phyloP scores from a whole-genome alignment of 2,888 invertebrate genomes.

The Parnassius apollo region DNA sequence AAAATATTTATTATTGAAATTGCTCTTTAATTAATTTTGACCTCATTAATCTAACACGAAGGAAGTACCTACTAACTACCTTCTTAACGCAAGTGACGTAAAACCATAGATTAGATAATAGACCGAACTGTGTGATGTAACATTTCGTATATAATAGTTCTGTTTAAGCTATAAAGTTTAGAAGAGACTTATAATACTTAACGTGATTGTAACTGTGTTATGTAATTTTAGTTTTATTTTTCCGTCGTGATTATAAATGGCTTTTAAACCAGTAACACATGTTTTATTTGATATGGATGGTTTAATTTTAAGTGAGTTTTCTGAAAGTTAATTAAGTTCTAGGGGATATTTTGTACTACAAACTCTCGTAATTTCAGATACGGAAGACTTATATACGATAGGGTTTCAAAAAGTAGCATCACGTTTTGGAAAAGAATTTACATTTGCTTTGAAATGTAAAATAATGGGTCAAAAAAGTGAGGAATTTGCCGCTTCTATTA shows the following conservation, averaged over 20 bases:
- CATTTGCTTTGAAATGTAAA: constrained; percentile 87
- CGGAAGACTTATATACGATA: constrained; percentile 88
- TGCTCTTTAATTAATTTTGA: too few species aligned
- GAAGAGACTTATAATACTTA: background rate
- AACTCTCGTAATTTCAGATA: constrained; percentile 81
- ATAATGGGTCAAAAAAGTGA: constrained; percentile 86
- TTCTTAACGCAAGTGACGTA: background rate
- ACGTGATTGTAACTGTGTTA: constrained; percentile 1
- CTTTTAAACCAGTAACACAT: constrained; percentile 68
- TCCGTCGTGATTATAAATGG: constrained; percentile 38
- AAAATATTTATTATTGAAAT: too few species aligned
- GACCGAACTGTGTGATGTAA: constrained; percentile 14
- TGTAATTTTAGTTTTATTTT: constrained; percentile 1
- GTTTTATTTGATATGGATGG: constrained; percentile 76
- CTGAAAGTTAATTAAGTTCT: too few species aligned
- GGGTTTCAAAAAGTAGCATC: constrained; percentile 85
- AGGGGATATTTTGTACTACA: too few species aligned
- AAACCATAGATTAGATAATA: constrained; percentile 23
- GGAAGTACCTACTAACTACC: background rate
- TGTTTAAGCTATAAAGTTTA: constrained; percentile 1
- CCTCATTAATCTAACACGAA: too few species aligned
- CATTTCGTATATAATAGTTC: constrained; percentile 9
- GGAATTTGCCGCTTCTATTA: constrained; percentile 82
- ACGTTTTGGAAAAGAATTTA: constrained; percentile 87
- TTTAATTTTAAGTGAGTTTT: constrained; percentile 62